Percentiles rank a stretch among this genome's conserved stretches.
Conservation (phyloP, 30 jellyfish, hydroid and myxozoan species). For the Euphysa ruthae region DNA sequence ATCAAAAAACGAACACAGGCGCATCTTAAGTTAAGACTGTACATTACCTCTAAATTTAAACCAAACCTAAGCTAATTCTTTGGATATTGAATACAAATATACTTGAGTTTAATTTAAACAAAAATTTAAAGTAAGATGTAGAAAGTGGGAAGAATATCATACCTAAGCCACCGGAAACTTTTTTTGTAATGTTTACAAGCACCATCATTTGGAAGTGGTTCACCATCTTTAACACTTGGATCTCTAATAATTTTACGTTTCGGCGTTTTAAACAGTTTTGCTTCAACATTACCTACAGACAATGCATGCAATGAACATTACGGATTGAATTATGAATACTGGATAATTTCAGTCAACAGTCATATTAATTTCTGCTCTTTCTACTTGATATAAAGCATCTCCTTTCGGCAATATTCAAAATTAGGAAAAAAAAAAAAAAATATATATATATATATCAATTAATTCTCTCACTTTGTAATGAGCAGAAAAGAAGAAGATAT, state of each 20-base stretch:
- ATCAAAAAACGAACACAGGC: too few relatives aligned
- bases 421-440: neutral
- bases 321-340: too few relatives aligned
- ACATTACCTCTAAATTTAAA: too few relatives aligned
- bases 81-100: too few relatives aligned
- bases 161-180: constrained; percentile 43
- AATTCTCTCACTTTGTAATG: neutral
- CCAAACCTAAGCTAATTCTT: too few relatives aligned
- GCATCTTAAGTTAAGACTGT: too few relatives aligned
- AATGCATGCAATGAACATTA: too few relatives aligned
- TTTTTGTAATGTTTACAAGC: constrained; percentile 43
- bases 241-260: constrained; percentile 10
- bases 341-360: too few relatives aligned
- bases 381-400: too few relatives aligned
- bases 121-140: too few relatives aligned
- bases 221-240: constrained; percentile 30
- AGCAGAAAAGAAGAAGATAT: neutral
- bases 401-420: neutral
- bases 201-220: constrained; percentile 34
- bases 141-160: neutral
- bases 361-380: too few relatives aligned
- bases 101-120: too few relatives aligned
- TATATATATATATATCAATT: neutral
- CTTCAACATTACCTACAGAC: neutral
- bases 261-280: neutral